Evolutionary conservation across 2,113 vertebrate genomes (phyloP), one percentile per base, ranked within the genome.

Genomic region (Riparia riparia): DNA sequence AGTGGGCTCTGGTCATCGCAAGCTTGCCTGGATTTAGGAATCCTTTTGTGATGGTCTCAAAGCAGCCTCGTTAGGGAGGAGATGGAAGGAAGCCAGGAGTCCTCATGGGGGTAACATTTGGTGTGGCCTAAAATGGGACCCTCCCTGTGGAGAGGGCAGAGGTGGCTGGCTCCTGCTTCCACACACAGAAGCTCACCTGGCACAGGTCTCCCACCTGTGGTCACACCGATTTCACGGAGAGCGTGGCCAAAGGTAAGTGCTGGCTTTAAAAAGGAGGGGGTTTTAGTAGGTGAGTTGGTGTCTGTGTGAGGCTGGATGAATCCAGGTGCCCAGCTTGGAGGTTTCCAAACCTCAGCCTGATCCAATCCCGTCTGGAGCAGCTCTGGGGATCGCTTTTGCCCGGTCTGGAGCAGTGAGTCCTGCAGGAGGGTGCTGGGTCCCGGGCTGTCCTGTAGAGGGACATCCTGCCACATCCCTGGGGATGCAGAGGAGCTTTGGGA

Each of bases 301-400:
- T 25, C 68, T 10, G 5, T 6, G 11, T 6, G 29, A 31, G 68
- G 41, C 56, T 54, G 39, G n/a, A 12, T 20, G 5, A 8, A 18
- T 14, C 14, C 32, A 17, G 12, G 4, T 53, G 45, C 66, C 32
- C 25, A 19, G 3, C 32, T 11, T 1, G 8, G 70, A 41, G 32
- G 5, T 37, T 4, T 19, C 60, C 80, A 41, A 41, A 13, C 17
- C 47, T 21, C 19, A 9, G 54, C 28, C n/a, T 6, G 28, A 6
- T 18, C 24, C 13, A 1, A 0, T 22, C 26, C 61, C 2, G 0
- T 10, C 9, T 9, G 8, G 7, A 44, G 0, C 12, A 14, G 41
- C 19, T 26, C 32, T 6, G 8, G 7, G 42, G 9, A 7, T 41
- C 14, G 6, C 47, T 9, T 44, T 7, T 25, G 21, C 54, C 10